Conservation (phyloP, 2,888 invertebrate genomes). For the Acanthosepion pharaonis region DNA sequence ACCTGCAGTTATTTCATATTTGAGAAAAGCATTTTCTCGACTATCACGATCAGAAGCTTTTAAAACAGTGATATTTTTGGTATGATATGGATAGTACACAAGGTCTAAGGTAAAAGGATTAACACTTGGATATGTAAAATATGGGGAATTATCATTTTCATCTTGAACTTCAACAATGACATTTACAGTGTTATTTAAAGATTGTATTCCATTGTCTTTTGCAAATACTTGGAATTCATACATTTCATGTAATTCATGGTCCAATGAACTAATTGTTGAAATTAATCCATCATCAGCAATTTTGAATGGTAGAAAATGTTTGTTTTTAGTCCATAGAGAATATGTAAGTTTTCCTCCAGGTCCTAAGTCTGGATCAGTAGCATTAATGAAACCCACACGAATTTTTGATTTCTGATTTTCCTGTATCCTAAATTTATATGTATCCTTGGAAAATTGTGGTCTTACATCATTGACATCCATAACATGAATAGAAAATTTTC, state of each 20-base stretch:
- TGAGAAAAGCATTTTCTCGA: background rate
- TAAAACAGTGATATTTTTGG: background rate
- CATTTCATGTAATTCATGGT: background rate
- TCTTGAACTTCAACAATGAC: slow-evolving; percentile 22
- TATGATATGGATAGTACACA: background rate
- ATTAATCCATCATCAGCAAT: slow-evolving; percentile 2
- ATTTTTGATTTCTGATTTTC: slow-evolving; percentile 12
- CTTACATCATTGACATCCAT: slow-evolving; percentile 1
- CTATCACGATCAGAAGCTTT: slow-evolving; percentile 33
- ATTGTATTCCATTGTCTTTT: slow-evolving; percentile 18
- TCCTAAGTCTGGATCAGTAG: background rate
- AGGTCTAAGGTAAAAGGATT: slow-evolving; percentile 17
- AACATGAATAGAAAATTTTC: background rate
- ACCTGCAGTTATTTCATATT: slow-evolving; percentile 22
- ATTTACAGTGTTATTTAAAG: background rate
- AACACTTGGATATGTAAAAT: slow-evolving; percentile 23
- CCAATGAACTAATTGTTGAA: background rate
- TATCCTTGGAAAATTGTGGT: background rate
- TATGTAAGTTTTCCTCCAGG: background rate
- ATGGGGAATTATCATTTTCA: background rate
- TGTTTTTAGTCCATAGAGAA: slow-evolving; percentile 14
- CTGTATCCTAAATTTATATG: background rate
- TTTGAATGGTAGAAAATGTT: slow-evolving; percentile 33
- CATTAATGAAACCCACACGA: background rate
- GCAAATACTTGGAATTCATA: background rate